Evolutionary conservation across 2,797 vertebrate species (phyloP).

Genomic region (Sebastes glaucus): DNA sequence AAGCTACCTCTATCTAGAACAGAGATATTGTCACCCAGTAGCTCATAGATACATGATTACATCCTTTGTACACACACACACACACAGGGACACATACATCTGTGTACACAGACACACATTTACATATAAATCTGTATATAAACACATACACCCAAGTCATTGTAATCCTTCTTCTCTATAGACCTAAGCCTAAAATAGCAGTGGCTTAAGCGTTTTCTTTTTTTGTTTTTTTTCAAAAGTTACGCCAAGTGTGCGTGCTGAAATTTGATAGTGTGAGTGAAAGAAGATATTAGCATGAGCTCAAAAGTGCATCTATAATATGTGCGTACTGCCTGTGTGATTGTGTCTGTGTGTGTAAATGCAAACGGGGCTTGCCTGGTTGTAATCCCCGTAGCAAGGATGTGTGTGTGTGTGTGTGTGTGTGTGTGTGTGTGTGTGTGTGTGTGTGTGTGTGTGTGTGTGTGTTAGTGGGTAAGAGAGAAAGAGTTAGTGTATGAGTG

Average conservation of each 20-base stretch:
- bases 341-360: slow-evolving; percentile 43
- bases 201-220: slow-evolving; percentile 20
- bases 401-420: slow-evolving; percentile 26
- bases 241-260: slow-evolving; percentile 33
- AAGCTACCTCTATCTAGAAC: slow-evolving; percentile 35
- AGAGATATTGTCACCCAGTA: slow-evolving; percentile 27
- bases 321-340: slow-evolving; percentile 39
- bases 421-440: slow-evolving; percentile 40
- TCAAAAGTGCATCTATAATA: slow-evolving; percentile 50
- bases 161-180: slow-evolving; percentile 25
- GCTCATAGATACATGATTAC: slow-evolving; percentile 38
- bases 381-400: slow-evolving; percentile 53
- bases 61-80: slow-evolving; percentile 7
- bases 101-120: slow-evolving; percentile 18
- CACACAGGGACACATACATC: neutral
- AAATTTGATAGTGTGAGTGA: slow-evolving; percentile 50
- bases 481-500: slow-evolving; percentile 16
- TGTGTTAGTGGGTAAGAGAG: slow-evolving; percentile 11
- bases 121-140: slow-evolving; percentile 33
- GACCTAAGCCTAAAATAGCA: slow-evolving; percentile 54
- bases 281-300: slow-evolving; percentile 58
- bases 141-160: slow-evolving; percentile 26
- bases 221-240: neutral
- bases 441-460: slow-evolving; percentile 28
- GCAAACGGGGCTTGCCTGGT: slow-evolving; percentile 36